A percentile compares a stretch with the other conserved stretches of the same genome.
Conservation (phyloP, 2,797 vertebrate genomes). For the Gymnoscopelus braueri region DNA sequence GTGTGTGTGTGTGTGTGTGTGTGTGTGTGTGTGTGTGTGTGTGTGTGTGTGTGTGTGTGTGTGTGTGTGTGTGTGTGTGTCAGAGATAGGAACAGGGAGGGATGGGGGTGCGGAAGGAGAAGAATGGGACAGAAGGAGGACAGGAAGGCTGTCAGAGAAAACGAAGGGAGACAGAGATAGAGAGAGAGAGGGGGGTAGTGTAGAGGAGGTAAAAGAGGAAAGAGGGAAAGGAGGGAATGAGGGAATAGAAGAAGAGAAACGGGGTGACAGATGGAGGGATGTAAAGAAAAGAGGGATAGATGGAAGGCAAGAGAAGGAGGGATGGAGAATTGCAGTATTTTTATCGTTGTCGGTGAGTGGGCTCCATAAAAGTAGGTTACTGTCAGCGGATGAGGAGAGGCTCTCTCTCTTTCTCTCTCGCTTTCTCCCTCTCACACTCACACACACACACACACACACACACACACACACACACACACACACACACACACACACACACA, state of each 20-base stretch:
- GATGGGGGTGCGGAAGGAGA: no score
- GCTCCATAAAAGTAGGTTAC: slow-evolving; percentile 75
- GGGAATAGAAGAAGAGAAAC: not conserved
- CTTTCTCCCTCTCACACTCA: slow-evolving; percentile 8
- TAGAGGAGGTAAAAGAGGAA: not conserved
- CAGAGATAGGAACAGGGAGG: no score
- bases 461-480: slow-evolving; percentile 8
- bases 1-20: no score
- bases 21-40: no score
- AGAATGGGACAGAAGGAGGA: no score
- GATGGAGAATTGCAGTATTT: slow-evolving; percentile 63
- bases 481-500: slow-evolving; percentile 1
- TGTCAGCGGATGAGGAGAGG: slow-evolving; percentile 60
- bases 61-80: no score
- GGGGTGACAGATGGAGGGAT: slow-evolving; percentile 1
- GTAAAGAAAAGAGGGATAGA: slow-evolving; percentile 25
- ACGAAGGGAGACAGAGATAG: not conserved
- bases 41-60: no score
- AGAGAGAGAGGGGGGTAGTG: not conserved
- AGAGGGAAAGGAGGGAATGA: not conserved
- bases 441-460: slow-evolving; percentile 27
- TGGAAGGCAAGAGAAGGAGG: slow-evolving; percentile 20
- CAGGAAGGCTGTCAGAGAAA: no score
- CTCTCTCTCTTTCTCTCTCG: slow-evolving; percentile 3
- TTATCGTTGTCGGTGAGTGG: slow-evolving; percentile 67